Evolutionary conservation across 2,797 vertebrate species (phyloP).

Genomic region (Thalassophryne amazonica): DNA sequence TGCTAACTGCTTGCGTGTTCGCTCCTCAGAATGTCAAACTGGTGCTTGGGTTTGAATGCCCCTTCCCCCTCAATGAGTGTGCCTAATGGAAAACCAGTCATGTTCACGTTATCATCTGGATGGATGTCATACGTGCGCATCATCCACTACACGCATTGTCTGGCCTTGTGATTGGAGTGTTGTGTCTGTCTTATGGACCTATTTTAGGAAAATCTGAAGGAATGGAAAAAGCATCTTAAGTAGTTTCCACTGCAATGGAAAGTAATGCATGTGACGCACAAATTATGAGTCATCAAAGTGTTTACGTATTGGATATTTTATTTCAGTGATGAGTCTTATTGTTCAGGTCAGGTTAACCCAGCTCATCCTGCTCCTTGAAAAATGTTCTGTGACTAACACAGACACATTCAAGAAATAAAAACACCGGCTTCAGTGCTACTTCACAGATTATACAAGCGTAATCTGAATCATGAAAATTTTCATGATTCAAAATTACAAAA

Average conservation of each 20-base stretch:
- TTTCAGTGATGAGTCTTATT: conserved; percentile 45
- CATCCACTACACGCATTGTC: conserved; percentile 26
- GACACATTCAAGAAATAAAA: no score
- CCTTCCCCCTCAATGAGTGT: background rate
- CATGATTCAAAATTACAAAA: no score
- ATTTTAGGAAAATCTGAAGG: conserved; percentile 39
- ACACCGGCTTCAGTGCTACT: no score
- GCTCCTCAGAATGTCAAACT: conserved; percentile 54
- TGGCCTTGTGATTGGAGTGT: conserved; percentile 5
- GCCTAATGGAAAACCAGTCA: conserved; percentile 27
- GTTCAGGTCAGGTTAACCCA: conserved; percentile 29
- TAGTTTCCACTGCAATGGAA: conserved; percentile 37
- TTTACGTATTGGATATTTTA: conserved; percentile 35
- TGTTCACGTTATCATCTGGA: conserved; percentile 64
- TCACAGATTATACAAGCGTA: no score
- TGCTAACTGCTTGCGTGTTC: conserved; percentile 54
- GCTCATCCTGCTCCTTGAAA: conserved; percentile 17
- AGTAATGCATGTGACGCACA: conserved; percentile 57
- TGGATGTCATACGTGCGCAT: conserved; percentile 39
- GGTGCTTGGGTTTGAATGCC: conserved; percentile 25
- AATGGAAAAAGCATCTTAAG: conserved; percentile 45
- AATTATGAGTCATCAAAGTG: conserved; percentile 60
- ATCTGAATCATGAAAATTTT: no score
- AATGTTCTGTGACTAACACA: no score
- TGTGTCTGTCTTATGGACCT: conserved; percentile 20